Percentiles rank a stretch among this genome's conserved stretches.
Evolutionary conservation across 2,888 invertebrate species (phyloP).

Genomic region (Dimorphilus gyrociliatus): DNA sequence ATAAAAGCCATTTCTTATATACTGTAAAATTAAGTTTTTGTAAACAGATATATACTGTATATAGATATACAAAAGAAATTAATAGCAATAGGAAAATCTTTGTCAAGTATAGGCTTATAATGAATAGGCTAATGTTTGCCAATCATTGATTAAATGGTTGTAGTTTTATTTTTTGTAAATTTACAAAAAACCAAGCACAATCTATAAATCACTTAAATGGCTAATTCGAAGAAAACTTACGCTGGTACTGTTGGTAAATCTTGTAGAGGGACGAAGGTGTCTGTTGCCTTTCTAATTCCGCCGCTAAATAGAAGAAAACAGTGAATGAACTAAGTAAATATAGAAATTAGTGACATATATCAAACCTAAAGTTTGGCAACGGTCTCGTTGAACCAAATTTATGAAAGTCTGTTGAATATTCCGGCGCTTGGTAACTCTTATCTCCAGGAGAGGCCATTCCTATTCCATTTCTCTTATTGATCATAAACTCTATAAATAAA

Average conservation of each 20-base stretch:
- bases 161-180: too few relatives aligned
- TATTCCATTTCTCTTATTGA: conserved; percentile 29
- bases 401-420: conserved; percentile 28
- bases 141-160: too few relatives aligned
- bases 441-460: conserved; percentile 25
- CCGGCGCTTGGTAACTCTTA: conserved; percentile 29
- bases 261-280: too few relatives aligned
- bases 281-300: too few relatives aligned
- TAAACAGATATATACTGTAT: neutral
- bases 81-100: too few relatives aligned
- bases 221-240: too few relatives aligned
- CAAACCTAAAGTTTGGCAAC: conserved; percentile 27
- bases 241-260: too few relatives aligned
- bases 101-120: too few relatives aligned
- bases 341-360: conserved; percentile 1
- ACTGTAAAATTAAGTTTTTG: neutral
- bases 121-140: too few relatives aligned
- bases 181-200: too few relatives aligned
- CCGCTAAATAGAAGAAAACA: conserved; percentile 1
- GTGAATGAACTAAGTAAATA: neutral
- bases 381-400: conserved; percentile 21
- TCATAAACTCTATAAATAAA: conserved; percentile 11
- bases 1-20: too few relatives aligned
- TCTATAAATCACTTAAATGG: too few relatives aligned
- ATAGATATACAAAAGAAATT: neutral